Evolutionary conservation across 2,797 vertebrate genomes (phyloP).

Genomic region (Poecilia gillii): DNA sequence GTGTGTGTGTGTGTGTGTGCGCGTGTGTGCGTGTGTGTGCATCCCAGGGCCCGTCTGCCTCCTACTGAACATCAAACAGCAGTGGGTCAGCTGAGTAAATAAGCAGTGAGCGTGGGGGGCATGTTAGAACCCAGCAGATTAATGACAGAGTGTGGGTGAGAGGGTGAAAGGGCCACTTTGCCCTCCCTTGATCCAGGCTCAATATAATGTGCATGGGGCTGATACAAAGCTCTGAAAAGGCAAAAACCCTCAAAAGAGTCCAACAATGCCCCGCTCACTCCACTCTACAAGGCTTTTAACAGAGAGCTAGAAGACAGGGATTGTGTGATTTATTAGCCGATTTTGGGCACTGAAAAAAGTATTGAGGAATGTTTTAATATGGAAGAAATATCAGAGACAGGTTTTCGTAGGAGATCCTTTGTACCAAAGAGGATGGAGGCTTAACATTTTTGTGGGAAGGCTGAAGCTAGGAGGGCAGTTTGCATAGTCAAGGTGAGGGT

Average conservation of each 20-base stretch:
- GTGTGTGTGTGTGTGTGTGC: neutral
- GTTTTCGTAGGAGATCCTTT: constrained; percentile 72
- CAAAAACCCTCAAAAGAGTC: constrained; percentile 58
- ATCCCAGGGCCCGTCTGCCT: constrained; percentile 49
- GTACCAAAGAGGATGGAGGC: constrained; percentile 62
- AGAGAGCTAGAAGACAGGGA: constrained; percentile 64
- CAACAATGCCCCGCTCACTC: constrained; percentile 72
- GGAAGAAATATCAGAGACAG: constrained; percentile 67
- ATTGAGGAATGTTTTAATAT: constrained; percentile 67
- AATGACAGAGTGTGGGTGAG: constrained; percentile 74
- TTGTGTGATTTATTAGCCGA: constrained; percentile 78
- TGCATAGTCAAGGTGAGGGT: constrained; percentile 53
- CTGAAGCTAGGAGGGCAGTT: constrained; percentile 47
- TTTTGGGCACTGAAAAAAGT: constrained; percentile 61
- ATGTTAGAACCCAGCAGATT: constrained; percentile 63
- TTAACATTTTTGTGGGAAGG: constrained; percentile 58
- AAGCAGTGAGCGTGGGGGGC: constrained; percentile 54
- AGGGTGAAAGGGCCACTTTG: constrained; percentile 71
- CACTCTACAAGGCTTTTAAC: constrained; percentile 39
- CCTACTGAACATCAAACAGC: constrained; percentile 72
- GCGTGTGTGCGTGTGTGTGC: constrained; percentile 6
- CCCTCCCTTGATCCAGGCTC: constrained; percentile 68
- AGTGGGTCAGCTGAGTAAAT: constrained; percentile 79
- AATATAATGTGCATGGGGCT: constrained; percentile 38
- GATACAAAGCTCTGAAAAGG: constrained; percentile 50